These are phyloP conservation scores for Calliopum simillimum DNA, from an alignment of 2,888 invertebrate species.

Conservation along the genomic window DNA sequence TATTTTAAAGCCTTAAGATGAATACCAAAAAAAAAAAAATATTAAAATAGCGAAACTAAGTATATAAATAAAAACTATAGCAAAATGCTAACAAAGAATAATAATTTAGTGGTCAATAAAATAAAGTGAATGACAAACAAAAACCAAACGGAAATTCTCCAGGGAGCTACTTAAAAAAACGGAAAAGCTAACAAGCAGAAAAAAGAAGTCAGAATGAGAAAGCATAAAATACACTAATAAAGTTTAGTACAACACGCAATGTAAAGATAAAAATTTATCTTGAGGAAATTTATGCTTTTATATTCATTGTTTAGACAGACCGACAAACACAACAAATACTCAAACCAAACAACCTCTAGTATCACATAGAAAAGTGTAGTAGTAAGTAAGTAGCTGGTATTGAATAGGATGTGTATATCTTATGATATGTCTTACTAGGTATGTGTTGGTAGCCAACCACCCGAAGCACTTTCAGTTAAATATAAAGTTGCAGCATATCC, in stretches of 20 bases:
- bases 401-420: no score
- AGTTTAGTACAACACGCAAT: constrained; percentile 19
- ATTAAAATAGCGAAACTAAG: no score
- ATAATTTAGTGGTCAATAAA: constrained; percentile 26
- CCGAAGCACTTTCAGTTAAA: no score
- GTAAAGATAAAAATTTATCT: constrained; percentile 22
- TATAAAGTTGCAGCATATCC: no score
- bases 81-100: constrained; percentile 3
- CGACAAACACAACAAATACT: constrained; percentile 3
- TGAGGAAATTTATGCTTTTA: constrained; percentile 25
- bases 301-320: neutral
- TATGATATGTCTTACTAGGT: no score
- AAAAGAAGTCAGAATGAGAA: neutral
- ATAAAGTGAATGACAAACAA: constrained; percentile 19
- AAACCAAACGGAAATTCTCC: neutral
- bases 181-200: neutral
- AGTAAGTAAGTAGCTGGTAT: no score
- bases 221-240: constrained; percentile 9
- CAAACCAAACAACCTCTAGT: no score
- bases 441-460: no score
- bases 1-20: neutral
- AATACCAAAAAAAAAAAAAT: neutral
- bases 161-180: constrained; percentile 1
- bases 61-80: neutral
- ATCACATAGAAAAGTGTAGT: no score